A percentile compares a stretch with the other conserved stretches of the same genome.
Conservation (phyloP, 2,888 invertebrate genomes). For the Odontocolon sp. region DNA sequence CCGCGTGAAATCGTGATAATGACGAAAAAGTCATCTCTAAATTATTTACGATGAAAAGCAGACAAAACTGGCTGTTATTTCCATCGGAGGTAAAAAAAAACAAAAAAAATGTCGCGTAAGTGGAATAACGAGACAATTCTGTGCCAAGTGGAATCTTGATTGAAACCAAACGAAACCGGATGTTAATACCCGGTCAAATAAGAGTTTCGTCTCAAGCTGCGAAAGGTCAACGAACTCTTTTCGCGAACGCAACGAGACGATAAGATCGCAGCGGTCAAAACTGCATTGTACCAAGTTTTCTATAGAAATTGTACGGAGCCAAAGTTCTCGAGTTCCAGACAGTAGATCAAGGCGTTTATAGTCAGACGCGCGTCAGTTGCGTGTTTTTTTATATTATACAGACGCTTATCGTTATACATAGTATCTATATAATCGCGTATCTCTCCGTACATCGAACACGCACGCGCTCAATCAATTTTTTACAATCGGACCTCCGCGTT, state of each 20-base stretch:
- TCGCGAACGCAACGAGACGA: slow-evolving; percentile 19
- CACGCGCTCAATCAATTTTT: slow-evolving; percentile 57
- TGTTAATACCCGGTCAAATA: not conserved
- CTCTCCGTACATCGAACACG: slow-evolving; percentile 16
- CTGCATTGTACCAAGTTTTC: not conserved
- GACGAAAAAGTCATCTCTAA: not conserved
- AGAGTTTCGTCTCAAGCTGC: slow-evolving; percentile 13
- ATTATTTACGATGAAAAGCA: slow-evolving; percentile 38
- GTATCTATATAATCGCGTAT: not conserved
- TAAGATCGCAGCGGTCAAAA: not conserved
- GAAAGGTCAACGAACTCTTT: slow-evolving; percentile 46
- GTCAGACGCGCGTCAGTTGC: not conserved
- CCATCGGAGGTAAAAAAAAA: not conserved
- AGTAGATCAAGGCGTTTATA: not conserved
- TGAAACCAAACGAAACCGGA: slow-evolving; percentile 52
- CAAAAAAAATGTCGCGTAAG: not conserved
- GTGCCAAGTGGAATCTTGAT: slow-evolving; percentile 49
- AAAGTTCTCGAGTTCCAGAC: no score
- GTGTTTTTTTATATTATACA: not conserved
- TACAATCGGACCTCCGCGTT: slow-evolving; percentile 33
- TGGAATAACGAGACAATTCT: slow-evolving; percentile 2
- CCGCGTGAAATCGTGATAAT: not conserved
- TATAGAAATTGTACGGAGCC: not conserved
- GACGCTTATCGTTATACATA: not conserved
- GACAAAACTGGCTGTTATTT: slow-evolving; percentile 40